These are phyloP conservation scores for Deilephila elpenor DNA, from an alignment of 2,888 invertebrate genomes.

Conservation along the genomic window DNA sequence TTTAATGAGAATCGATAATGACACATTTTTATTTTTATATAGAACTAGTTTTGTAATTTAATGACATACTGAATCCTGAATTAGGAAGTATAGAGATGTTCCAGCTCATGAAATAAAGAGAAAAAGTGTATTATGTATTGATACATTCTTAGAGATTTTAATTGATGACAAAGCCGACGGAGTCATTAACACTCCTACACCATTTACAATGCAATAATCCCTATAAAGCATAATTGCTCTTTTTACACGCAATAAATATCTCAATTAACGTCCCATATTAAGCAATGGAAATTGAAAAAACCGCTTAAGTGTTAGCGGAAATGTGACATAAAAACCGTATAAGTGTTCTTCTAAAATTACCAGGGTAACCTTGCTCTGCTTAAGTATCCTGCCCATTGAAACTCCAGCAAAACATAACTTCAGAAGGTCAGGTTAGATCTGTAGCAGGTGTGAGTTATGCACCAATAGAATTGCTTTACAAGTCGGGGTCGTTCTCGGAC, in stretches of 20 bases:
- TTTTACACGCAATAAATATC: conserved; percentile 19
- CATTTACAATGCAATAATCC: background rate
- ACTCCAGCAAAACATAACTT: background rate
- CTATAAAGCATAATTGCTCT: background rate
- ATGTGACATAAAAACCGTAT: conserved; percentile 11
- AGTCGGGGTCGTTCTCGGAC: background rate
- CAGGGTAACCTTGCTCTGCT: conserved; percentile 6
- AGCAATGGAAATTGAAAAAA: conserved; percentile 1
- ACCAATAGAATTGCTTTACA: conserved; percentile 12
- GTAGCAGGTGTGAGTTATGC: conserved; percentile 26
- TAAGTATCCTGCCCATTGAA: background rate
- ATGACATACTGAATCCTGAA: too few relatives aligned
- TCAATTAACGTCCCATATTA: conserved; percentile 5
- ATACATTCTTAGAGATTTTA: too few relatives aligned
- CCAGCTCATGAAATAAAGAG: too few relatives aligned
- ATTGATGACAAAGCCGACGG: background rate
- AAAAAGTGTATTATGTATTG: too few relatives aligned
- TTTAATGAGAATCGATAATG: too few relatives aligned
- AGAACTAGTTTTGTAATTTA: too few relatives aligned
- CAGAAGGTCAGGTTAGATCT: conserved; percentile 2
- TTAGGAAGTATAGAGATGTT: too few relatives aligned
- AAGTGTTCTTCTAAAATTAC: conserved; percentile 16
- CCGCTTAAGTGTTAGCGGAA: conserved; percentile 6
- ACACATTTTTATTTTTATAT: too few relatives aligned
- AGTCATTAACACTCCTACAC: background rate